Base-by-base conservation (phyloP, 92 coral and sea anemone genomes). In the Montipora capitata region DNA sequence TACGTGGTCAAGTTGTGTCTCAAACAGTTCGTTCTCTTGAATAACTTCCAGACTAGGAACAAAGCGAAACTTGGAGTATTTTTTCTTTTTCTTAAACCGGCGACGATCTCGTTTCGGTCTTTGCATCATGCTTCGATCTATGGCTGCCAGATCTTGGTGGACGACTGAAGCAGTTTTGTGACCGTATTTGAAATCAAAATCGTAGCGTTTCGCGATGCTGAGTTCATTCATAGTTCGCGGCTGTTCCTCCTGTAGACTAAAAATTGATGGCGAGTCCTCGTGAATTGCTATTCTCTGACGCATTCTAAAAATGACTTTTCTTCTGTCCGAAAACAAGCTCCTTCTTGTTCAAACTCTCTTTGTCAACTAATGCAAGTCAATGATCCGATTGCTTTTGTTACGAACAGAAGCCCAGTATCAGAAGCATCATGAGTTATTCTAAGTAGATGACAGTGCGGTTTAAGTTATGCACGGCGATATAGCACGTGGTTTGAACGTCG, bases 181-280 rank as follows among this genome's bases (percentile, higher is more conserved):
- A 49, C 95, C 98, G 58, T 93, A 95, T 54, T 95, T 93, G 82
- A 87, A 93, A 84, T 95, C 98, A 40, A 93, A 93, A 78, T 95
- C 96, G 85, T 84, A 90, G 20, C 87, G 87, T 72, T 95, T 87
- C 52, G 92, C 94, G 54, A 73, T 66, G 16, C 56, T 70, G 54
- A 83, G 86, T 43, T 93, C 96, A 13, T 79, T 79, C 93, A 95
- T 88, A 10, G 98, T 90, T 2, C 93, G 78, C 27, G 98, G 98
- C 67, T 78, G 58, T 63, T 93, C 96, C 14, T 80, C 75, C 0
- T 67, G 65, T 15, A 35, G 18, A 27, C 35, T 27, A 7, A 49
- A 43, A 62, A 12, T 9, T n/a, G 64, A 7, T 11, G 63, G 12
- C 18, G 66, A 80, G 14, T 67, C 64, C 11, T 38, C 48, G 20